phyloP scores from a whole-genome alignment of 2,113 vertebrate species.

The Noturus placidus region DNA sequence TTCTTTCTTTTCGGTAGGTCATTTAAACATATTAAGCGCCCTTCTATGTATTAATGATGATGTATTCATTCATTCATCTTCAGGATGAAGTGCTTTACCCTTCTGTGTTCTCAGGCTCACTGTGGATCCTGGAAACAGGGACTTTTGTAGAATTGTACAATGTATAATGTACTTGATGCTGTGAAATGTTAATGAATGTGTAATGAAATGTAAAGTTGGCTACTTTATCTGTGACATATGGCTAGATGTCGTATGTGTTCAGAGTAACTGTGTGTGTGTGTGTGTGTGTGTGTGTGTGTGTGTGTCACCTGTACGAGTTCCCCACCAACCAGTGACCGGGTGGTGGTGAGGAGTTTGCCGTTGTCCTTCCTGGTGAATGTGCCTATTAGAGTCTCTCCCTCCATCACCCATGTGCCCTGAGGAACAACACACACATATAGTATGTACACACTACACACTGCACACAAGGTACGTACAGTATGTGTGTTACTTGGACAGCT shows the following conservation, averaged over 20 bases:
- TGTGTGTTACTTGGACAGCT: background rate
- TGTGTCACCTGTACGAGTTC: conserved; percentile 84
- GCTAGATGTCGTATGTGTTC: background rate
- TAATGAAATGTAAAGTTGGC: background rate
- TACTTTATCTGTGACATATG: background rate
- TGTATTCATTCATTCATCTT: no score
- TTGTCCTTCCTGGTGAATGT: conserved; percentile 86
- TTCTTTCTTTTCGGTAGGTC: no score
- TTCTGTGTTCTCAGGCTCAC: no score
- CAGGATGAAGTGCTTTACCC: no score
- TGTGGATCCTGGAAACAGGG: no score
- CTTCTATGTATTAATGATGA: no score
- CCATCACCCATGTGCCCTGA: conserved; percentile 83
- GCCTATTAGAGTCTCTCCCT: conserved; percentile 80
- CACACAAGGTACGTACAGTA: background rate
- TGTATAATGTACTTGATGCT: background rate
- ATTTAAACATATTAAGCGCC: no score
- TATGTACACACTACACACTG: background rate
- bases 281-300: background rate
- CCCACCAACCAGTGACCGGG: conserved; percentile 72
- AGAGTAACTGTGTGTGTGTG: background rate
- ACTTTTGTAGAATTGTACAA: background rate
- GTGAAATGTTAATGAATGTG: background rate
- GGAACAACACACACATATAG: background rate
- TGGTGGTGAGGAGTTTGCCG: conserved; percentile 75